Evolutionary conservation across 2,797 vertebrate genomes (phyloP), one percentile per base, ranked within the genome.

Genomic region (Threskiornis aethiopicus): DNA sequence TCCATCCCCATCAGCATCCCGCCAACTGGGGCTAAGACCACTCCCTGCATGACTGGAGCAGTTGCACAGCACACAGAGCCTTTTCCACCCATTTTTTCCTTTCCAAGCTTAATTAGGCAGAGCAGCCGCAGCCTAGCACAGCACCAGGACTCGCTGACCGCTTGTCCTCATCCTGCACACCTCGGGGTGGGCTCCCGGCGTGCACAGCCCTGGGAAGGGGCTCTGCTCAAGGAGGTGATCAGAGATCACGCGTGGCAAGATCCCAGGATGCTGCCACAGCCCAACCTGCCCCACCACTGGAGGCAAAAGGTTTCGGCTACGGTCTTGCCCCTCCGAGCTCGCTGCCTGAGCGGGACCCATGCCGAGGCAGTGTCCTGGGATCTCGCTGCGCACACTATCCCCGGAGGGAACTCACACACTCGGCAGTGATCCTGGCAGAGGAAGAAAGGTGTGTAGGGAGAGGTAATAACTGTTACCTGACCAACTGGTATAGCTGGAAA

Each of bases 401-500:
- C 95, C 89, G 73, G 81, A 39, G 96, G 96, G 87, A 94, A 59
- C 96, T 97, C 93, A 95, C 93, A 93, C 81, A 93, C 72, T 75
- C 42, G 1, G 87, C 92, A 70, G 80, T 1, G 24, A 42, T 80
- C 64, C 93, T 97, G 96, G 96, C 96, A 96, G 78, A 54, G 75
- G 95, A 97, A 96, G 89, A 97, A 97, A 96, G 95, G 57, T 80
- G 81, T 90, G 81, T n/a, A 90, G 71, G 71, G 81, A 95, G 90
- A 94, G 81, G 73, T 44, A 93, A 73, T 87, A 62, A 66, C 86
- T 80, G 58, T 57, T 77, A 96, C 96, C 92, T 80, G 96, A 97
- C 89, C 55, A 15, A 97, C 96, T 94, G 95, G 96, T 93, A 94
- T 6, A 89, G 95, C 96, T 96, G 92, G 96, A 96, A 97, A 96